Conservation (phyloP, 2,113 vertebrate species). For the Seriola dumerili region DNA sequence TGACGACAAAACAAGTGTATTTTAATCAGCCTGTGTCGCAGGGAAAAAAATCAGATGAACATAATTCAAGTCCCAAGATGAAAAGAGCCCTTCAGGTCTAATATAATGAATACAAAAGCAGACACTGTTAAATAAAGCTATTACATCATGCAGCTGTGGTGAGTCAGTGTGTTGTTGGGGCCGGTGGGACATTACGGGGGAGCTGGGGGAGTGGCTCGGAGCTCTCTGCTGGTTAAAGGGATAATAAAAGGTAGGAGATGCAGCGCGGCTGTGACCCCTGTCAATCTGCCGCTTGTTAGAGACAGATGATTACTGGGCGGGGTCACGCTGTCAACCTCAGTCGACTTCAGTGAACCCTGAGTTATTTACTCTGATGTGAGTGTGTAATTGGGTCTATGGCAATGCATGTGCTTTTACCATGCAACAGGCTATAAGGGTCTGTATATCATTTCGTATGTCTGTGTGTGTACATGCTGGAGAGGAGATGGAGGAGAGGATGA, state of each 20-base stretch:
- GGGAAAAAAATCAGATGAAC: neutral
- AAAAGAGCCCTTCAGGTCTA: conserved; percentile 34
- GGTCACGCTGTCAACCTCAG: conserved; percentile 37
- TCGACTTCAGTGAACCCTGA: conserved; percentile 19
- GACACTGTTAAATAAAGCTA: conserved; percentile 7
- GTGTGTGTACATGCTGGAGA: neutral
- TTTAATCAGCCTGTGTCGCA: conserved; percentile 1
- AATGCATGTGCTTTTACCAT: conserved; percentile 7
- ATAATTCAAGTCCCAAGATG: conserved; percentile 14
- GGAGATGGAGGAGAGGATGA: conserved; percentile 23
- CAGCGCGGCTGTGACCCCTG: conserved; percentile 48
- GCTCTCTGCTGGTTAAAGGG: conserved; percentile 13
- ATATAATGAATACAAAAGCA: conserved; percentile 36
- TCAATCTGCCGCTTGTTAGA: conserved; percentile 64
- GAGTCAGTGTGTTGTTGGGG: neutral
- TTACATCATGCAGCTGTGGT: conserved; percentile 12
- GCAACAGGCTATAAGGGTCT: conserved; percentile 8
- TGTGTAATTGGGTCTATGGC: neutral
- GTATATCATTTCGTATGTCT: conserved; percentile 6
- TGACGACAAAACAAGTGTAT: conserved; percentile 6
- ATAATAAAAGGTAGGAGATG: conserved; percentile 49
- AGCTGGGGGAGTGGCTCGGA: neutral
- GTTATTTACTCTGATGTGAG: conserved; percentile 32
- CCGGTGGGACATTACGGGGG: neutral
- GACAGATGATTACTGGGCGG: conserved; percentile 27